Base-by-base conservation (phyloP, 1,140 invertebrate genomes). In the Vollenhovia emeryi region DNA sequence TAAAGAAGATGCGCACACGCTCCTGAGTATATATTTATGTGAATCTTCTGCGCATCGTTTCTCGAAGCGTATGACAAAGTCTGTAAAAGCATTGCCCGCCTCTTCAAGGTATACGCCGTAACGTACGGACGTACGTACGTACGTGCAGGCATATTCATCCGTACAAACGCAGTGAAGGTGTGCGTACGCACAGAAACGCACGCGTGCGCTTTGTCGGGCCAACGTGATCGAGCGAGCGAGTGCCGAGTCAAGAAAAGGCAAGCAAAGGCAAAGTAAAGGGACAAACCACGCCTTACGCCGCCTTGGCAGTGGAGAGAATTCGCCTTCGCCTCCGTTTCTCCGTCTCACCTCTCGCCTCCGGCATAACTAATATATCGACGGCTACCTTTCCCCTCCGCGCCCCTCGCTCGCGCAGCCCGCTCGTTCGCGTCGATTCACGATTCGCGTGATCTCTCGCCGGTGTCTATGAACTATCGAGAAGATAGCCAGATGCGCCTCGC, bases 361-460 rank as follows among this genome's bases (percentile, higher is more conserved):
- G 89, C 89, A 86, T 85, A 88, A 88, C 86, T 89, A 90, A 89
- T 90, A 86, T 89, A 90, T 90, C 88, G 88, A 87, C 80, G 82
- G 40, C 45, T 50, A 55, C 21, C 50, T 50, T n/a, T 74, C 45
- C 64, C 40, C 40, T 30, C 27, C 60, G 50, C 55, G 7, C 18
- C 75, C 45, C 62, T 73, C 68, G 69, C 59, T 59, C 21, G 62
- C 4, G 9, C 5, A 27, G n/a, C 13, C 40, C 60, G 43, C 48
- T 84, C 83, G 55, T 57, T 86, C 79, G 78, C 50, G n/a, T 57
- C 62, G 57, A 80, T 86, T 52, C 75, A 59, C 64, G 73, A 85
- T 80, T 88, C 83, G 52, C 76, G 78, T 86, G 87, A 86, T 86
- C 71, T 52, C 59, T 50, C 64, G 59, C 48, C 87, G 48, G 52